Conservation (phyloP, 2,888 invertebrate genomes). For the Synanthedon tipuliformis region DNA sequence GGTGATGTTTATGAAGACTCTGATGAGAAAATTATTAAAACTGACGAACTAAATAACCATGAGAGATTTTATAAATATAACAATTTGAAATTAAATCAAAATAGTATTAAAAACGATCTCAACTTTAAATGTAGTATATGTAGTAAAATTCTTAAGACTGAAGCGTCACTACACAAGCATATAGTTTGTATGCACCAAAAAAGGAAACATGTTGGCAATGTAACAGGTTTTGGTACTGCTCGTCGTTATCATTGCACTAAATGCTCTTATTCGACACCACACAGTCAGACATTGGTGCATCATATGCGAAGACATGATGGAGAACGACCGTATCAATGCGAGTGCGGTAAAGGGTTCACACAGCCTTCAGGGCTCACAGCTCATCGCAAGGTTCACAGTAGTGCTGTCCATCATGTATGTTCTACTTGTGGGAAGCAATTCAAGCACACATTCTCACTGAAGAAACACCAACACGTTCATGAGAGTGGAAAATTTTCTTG, state of each 20-base stretch:
- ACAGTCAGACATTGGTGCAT: constrained; percentile 58
- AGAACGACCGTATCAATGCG: constrained; percentile 51
- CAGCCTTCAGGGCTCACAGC: constrained; percentile 53
- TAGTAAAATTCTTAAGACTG: constrained; percentile 39
- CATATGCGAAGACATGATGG: constrained; percentile 59
- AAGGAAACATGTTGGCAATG: constrained; percentile 39
- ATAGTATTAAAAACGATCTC: neutral
- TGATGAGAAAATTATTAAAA: neutral
- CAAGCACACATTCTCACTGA: constrained; percentile 53
- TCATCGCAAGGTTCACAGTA: constrained; percentile 53
- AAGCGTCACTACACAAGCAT: constrained; percentile 39
- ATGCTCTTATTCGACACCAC: constrained; percentile 52
- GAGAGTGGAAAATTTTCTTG: constrained; percentile 40
- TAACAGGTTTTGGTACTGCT: constrained; percentile 44
- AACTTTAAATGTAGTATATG: constrained; percentile 32
- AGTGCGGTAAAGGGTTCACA: constrained; percentile 57
- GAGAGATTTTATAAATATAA: neutral
- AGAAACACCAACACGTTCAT: constrained; percentile 52
- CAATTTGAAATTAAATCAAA: neutral
- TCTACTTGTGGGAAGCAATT: constrained; percentile 60
- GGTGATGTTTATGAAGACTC: neutral
- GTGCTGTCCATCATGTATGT: constrained; percentile 45
- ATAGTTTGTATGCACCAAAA: constrained; percentile 47
- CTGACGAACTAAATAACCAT: neutral
- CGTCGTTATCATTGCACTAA: constrained; percentile 52